Conservation (phyloP, 2,888 invertebrate species). For the Peribatodes rhomboidaria region DNA sequence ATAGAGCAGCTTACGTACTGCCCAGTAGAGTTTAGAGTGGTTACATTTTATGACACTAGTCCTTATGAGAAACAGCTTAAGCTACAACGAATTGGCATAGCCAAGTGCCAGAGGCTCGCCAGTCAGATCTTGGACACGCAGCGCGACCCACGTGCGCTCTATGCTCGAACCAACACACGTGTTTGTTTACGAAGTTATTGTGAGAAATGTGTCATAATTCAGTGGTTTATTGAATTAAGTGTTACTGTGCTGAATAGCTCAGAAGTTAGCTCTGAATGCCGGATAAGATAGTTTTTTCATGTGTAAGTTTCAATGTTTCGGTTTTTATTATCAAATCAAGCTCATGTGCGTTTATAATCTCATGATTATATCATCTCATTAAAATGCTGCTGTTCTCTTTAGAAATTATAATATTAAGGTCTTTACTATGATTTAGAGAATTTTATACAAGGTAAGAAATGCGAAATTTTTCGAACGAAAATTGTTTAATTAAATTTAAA, state of each 20-base stretch:
- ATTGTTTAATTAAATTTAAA: neutral
- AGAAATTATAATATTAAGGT: conserved; percentile 7
- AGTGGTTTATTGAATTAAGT: conserved; percentile 35
- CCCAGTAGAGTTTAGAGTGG: conserved; percentile 9
- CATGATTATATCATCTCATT: conserved; percentile 19
- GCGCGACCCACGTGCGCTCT: conserved; percentile 50
- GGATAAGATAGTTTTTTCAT: conserved; percentile 15
- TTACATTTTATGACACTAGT: conserved; percentile 65
- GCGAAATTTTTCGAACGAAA: neutral
- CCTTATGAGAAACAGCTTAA: conserved; percentile 63
- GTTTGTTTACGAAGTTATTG: conserved; percentile 50
- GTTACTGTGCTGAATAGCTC: conserved; percentile 22
- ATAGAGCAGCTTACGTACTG: conserved; percentile 16
- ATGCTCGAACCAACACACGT: conserved; percentile 48
- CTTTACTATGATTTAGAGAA: neutral
- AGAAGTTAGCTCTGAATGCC: conserved; percentile 20
- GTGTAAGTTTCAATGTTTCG: conserved; percentile 34
- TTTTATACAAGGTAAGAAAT: neutral
- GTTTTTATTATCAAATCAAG: conserved; percentile 6
- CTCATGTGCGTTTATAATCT: conserved; percentile 3
- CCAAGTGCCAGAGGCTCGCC: conserved; percentile 43
- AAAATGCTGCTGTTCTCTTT: conserved; percentile 1
- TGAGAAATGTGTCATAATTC: conserved; percentile 37
- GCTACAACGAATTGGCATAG: conserved; percentile 56
- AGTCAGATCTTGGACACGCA: conserved; percentile 58